These are phyloP conservation scores for Clarias platycephalus DNA, from an alignment of 2,797 vertebrate genomes.

Conservation along the genomic window DNA sequence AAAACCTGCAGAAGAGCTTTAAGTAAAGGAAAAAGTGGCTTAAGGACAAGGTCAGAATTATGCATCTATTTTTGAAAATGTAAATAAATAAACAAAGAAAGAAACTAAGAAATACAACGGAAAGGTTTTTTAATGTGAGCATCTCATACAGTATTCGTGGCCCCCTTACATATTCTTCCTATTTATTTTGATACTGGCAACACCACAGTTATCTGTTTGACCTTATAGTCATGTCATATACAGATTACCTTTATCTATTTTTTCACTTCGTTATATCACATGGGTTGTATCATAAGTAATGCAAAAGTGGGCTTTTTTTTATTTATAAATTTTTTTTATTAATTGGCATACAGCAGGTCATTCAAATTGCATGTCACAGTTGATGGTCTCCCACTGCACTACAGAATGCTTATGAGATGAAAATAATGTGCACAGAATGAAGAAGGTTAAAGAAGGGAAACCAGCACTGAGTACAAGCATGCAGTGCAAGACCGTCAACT, in stretches of 20 bases:
- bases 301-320: no score
- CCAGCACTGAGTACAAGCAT: no score
- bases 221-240: neutral
- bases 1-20: neutral
- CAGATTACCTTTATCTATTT: neutral
- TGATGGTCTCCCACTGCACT: no score
- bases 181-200: neutral
- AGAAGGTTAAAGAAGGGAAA: no score
- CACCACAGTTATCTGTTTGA: neutral
- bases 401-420: no score
- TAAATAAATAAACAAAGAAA: no score
- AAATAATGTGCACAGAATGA: no score
- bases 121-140: neutral
- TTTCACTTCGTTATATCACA: neutral
- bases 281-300: no score
- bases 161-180: neutral
- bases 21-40: neutral
- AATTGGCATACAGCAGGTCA: no score
- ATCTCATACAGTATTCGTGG: neutral
- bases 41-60: neutral
- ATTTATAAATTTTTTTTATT: neutral
- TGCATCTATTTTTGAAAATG: neutral
- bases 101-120: neutral
- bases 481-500: no score
- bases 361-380: no score